Evolutionary conservation across 2,113 vertebrate species (phyloP), one percentile per base, ranked within the genome.

Genomic region (Tupaia tana): DNA sequence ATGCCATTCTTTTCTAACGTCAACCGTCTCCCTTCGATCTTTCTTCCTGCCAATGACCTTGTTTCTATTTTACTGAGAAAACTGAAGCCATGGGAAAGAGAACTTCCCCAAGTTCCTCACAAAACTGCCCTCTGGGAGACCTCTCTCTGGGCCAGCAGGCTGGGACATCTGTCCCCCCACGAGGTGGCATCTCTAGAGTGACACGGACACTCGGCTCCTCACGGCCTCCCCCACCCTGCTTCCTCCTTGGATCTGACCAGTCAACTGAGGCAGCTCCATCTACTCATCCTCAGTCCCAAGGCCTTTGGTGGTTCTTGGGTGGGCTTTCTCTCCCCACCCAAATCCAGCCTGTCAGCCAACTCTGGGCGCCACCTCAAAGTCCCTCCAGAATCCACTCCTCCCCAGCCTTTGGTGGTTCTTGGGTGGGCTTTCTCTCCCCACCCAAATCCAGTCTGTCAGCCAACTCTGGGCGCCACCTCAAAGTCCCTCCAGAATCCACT

Each of bases 1-100:
- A 25, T n/a, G 63, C 11, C 7, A 61, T 86, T 92, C 78, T 63
- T 54, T 16, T 54, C 52, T 71, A 54, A 67, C 24, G 78, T 7
- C 7, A 19, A 34, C 0, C 6, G 54, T 56, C 4, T 81, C 71
- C 43, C 29, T 87, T 31, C 10, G 24, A 67, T n/a, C 54, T 61
- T 70, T n/a, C 83, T 69, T 93, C 34, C 34, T 66, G 24, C 59
- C 59, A 20, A 77, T 88, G 59, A 88, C 18, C 69, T 70, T 69
- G 61, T 31, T 89, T 94, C 67, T 58, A 3, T 20, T 71, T 79
- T 93, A 86, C 27, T 20, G 58, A 83, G 63, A 89, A 94, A 92
- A 82, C 20, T 15, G 92, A 87, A 71, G n/a, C 9, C 43, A 34
- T 80, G 16, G 16, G 31, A 89, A 93, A 27, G 64, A 78, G 18